These are phyloP conservation scores for Danio tinwini DNA, from an alignment of 2,797 vertebrate species.

Conservation along the genomic window DNA sequence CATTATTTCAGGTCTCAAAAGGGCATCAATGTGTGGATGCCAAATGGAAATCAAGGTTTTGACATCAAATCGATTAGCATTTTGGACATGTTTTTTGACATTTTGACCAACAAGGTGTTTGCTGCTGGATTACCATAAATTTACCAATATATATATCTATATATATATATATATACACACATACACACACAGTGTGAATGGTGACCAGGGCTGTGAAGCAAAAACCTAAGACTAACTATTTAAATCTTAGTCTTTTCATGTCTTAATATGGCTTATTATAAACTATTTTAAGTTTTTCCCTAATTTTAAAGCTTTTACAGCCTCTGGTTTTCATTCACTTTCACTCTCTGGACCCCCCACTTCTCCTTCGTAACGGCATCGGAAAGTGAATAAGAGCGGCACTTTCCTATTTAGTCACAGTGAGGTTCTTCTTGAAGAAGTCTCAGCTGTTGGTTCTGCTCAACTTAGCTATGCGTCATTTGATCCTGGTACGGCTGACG, in stretches of 20 bases:
- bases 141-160: background rate
- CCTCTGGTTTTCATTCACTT: background rate
- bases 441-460: conserved; percentile 88
- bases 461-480: conserved; percentile 86
- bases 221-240: background rate
- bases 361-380: background rate
- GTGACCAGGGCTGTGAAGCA: background rate
- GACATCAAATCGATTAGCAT: no score
- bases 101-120: no score
- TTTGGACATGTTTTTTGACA: no score
- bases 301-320: background rate
- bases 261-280: background rate
- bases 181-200: background rate
- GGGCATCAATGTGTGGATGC: no score
- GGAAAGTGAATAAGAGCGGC: conserved; percentile 43
- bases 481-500: conserved; percentile 75
- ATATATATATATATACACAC: no score
- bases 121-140: background rate
- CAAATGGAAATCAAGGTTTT: no score
- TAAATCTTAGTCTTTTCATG: background rate
- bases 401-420: conserved; percentile 60
- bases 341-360: background rate
- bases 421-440: conserved; percentile 68
- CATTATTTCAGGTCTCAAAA: no score
- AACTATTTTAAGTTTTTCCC: background rate